Conservation (phyloP, 1,140 invertebrate genomes). For the Bilobella aurantiaca region DNA sequence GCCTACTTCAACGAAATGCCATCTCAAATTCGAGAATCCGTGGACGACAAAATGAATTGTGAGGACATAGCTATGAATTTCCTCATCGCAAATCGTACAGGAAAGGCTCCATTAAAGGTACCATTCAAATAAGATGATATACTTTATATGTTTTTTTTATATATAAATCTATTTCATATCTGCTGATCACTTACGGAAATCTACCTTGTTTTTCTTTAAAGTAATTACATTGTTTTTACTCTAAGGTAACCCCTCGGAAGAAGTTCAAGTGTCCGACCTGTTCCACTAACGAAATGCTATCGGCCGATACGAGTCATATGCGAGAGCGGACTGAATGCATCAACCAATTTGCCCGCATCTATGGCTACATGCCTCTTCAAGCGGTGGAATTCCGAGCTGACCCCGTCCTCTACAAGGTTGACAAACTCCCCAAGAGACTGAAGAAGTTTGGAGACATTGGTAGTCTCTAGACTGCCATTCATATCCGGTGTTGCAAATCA, state of each 20-base stretch:
- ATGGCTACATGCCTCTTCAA: conserved; percentile 76
- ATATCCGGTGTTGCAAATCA: no score
- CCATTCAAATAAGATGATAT: neutral
- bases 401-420: conserved; percentile 76
- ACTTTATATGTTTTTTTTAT: no score
- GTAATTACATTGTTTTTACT: conserved; percentile 32
- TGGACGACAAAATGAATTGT: conserved; percentile 86
- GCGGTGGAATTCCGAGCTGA: conserved; percentile 87
- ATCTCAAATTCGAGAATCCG: conserved; percentile 65
- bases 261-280: conserved; percentile 97
- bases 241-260: conserved; percentile 92
- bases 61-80: conserved; percentile 95
- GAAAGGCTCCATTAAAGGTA: conserved; percentile 86
- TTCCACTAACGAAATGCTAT: conserved; percentile 85
- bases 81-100: conserved; percentile 76
- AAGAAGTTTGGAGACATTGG: conserved; percentile 87
- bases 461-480: conserved; percentile 68
- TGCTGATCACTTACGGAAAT: no score
- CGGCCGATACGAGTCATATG: conserved; percentile 85
- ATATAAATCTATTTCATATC: no score
- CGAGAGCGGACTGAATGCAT: conserved; percentile 85
- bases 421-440: conserved; percentile 72
- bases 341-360: conserved; percentile 69
- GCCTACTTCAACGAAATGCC: conserved; percentile 76
- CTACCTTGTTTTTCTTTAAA: neutral